Evolutionary conservation across 2,888 invertebrate genomes (phyloP).

Genomic region (Serrognathus titanus): DNA sequence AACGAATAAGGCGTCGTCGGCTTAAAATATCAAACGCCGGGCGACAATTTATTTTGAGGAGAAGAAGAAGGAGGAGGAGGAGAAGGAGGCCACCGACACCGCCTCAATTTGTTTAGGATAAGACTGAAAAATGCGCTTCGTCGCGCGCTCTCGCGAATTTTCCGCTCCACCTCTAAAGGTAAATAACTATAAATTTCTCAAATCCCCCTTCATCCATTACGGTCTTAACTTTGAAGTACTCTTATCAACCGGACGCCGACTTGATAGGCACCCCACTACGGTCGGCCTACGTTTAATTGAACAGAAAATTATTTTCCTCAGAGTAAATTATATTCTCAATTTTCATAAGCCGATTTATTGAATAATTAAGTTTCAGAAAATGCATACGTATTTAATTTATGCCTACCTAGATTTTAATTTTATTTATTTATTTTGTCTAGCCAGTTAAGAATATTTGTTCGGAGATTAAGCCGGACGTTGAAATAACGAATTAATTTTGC

Average conservation of each 20-base stretch:
- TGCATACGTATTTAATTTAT: no score
- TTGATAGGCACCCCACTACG: slow-evolving; percentile 30
- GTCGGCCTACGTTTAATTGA: slow-evolving; percentile 36
- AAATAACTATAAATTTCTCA: slow-evolving; percentile 36
- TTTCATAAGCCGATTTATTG: no score
- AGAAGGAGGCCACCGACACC: slow-evolving; percentile 5
- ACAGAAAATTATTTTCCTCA: slow-evolving; percentile 39
- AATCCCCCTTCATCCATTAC: slow-evolving; percentile 33
- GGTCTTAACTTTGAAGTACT: slow-evolving; percentile 34
- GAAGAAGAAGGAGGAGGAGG: no score
- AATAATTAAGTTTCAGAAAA: no score
- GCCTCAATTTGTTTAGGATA: slow-evolving; percentile 30
- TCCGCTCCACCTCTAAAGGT: slow-evolving; percentile 31
- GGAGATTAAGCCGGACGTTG: no score
- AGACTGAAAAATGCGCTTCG: slow-evolving; percentile 31
- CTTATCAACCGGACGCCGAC: slow-evolving; percentile 35
- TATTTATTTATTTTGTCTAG: no score
- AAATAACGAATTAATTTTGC: no score
- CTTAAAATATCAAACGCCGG: slow-evolving; percentile 29
- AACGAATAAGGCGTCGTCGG: slow-evolving; percentile 11
- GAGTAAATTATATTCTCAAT: slow-evolving; percentile 31
- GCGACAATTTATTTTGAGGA: slow-evolving; percentile 30
- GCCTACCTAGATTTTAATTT: no score
- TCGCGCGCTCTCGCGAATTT: slow-evolving; percentile 24
- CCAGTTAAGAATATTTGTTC: no score